Base-by-base conservation (phyloP, 2,888 invertebrate species). In the Acronicta leporina region DNA sequence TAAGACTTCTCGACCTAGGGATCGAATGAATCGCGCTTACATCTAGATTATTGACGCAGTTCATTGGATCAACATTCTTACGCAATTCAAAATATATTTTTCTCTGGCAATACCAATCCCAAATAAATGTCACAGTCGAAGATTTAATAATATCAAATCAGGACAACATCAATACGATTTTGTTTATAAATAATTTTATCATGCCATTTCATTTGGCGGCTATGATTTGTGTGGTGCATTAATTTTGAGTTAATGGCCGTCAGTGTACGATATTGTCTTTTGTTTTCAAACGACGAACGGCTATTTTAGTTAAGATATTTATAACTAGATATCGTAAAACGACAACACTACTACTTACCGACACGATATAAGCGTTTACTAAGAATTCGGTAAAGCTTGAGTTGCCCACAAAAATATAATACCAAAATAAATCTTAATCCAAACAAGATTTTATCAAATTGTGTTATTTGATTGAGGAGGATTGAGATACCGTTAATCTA, bases 171-270 rank as follows among this genome's bases (percentile, higher is more conserved):
- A 35, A 43, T n/a, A 50, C 6, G n/a, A 45, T 43, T 67, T 52
- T 43, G 30, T 57, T 45, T 68, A 41, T 48, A 41, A 47, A 47
- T 54, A 54, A 6, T 44, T 43, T 66, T 54, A 61, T 30, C 27
- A 51, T 20, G 25, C 35, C 30, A 45, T 58, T 59, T 53, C 46
- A 42, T 60, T 33, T 35, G 33, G 40, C 0, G 14, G 35, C 33
- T 25, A 15, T 68, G 49, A 57, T 63, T 69, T 57, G 30, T 57
- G 15, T 0, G 14, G 0, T 8, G 25, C 51, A 43, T 30, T 48
- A 61, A 47, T 68, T 61, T 10, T 6, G 13, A 46, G 50, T 50
- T 48, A 41, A 56, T 38, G 49, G 8, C 38, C 43, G 40, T 20
- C 46, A 43, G 35, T 52, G 30, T 45, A 15, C 38, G 9, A 9